Conservation (phyloP, 2,797 vertebrate genomes). For the Chaunax sp. region DNA sequence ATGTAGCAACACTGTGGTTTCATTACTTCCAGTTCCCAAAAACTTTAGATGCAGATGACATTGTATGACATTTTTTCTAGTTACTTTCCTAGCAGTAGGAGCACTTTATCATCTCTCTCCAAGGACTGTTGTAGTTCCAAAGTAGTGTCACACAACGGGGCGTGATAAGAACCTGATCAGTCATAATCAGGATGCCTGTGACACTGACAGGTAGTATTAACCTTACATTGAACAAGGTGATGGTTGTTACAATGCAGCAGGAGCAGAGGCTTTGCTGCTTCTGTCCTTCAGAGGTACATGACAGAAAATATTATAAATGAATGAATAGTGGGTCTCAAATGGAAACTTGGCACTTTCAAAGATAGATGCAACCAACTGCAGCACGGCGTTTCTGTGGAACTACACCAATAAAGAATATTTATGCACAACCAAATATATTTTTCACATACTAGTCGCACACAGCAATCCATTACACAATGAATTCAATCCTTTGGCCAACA, state of each 20-base stretch:
- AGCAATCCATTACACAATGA: conserved; percentile 17
- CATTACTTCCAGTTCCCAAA: conserved; percentile 39
- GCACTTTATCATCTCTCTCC: conserved; percentile 22
- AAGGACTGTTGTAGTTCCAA: conserved; percentile 20
- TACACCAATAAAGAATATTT: conserved; percentile 8
- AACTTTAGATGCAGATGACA: conserved; percentile 47
- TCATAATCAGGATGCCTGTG: conserved; percentile 62
- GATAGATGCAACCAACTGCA: conserved; percentile 30
- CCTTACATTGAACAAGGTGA: conserved; percentile 57
- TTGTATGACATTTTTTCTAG: neutral
- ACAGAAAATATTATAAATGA: conserved; percentile 34
- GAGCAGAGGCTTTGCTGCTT: conserved; percentile 24
- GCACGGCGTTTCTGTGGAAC: conserved; percentile 1
- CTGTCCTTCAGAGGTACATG: conserved; percentile 55
- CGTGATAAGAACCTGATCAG: conserved; percentile 59
- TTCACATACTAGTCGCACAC: conserved; percentile 2
- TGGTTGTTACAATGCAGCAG: conserved; percentile 45
- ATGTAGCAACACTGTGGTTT: conserved; percentile 34
- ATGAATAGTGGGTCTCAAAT: conserved; percentile 23
- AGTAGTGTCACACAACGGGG: conserved; percentile 18
- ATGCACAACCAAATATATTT: conserved; percentile 1
- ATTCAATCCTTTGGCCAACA: neutral
- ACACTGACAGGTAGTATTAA: conserved; percentile 57
- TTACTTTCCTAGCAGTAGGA: conserved; percentile 7
- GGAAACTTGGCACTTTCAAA: conserved; percentile 31